Evolutionary conservation across 2,113 vertebrate species (phyloP).

Genomic region (Paramormyrops kingsleyae): DNA sequence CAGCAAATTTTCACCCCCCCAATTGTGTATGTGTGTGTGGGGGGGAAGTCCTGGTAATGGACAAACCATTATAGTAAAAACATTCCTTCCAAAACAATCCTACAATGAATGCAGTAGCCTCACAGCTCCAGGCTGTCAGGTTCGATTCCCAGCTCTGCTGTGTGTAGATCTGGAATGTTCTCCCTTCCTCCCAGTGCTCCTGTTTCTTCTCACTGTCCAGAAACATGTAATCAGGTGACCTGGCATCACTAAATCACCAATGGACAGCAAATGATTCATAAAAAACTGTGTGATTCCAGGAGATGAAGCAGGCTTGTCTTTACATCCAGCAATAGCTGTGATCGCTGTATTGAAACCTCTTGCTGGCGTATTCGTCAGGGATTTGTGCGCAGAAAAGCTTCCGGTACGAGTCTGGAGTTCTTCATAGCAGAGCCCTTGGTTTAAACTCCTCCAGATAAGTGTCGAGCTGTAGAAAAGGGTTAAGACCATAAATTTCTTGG

Average conservation of each 20-base stretch:
- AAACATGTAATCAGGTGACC: background rate
- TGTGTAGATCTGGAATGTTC: background rate
- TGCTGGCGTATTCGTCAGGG: background rate
- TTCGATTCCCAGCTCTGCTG: background rate
- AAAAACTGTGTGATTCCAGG: background rate
- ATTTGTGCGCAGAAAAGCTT: background rate
- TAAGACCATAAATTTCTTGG: background rate
- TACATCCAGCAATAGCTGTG: background rate
- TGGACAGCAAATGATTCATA: background rate
- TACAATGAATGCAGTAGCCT: background rate
- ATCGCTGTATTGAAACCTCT: background rate
- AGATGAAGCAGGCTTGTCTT: background rate
- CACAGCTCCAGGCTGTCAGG: background rate
- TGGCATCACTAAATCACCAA: background rate
- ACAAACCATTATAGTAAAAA: background rate
- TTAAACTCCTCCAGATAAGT: background rate
- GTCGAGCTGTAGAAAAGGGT: background rate
- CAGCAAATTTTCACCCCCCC: background rate
- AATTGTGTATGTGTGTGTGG: background rate
- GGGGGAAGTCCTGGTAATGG: too few relatives aligned
- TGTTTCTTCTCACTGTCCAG: background rate
- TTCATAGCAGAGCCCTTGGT: background rate
- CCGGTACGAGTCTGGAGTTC: background rate
- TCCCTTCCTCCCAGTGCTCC: background rate
- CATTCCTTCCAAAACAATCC: background rate